Evolutionary conservation across 1,140 invertebrate species (phyloP), one percentile per base, ranked within the genome.

Genomic region (Drosophila saltans): DNA sequence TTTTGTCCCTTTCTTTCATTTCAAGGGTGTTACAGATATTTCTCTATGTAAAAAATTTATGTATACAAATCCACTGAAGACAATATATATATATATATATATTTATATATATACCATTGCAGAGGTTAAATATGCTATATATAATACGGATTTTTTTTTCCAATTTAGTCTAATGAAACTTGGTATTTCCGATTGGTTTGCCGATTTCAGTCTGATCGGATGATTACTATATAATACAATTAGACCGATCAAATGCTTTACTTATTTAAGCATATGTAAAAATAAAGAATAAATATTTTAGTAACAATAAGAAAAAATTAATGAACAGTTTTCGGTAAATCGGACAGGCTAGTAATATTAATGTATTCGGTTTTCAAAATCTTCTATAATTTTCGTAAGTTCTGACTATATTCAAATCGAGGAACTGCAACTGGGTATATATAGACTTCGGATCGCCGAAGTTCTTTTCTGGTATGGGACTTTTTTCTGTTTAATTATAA

Each of bases 31-130:
- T 39, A 61, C 39, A 61, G n/a, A 61, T 39, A 61, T 69, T 41
- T 64, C 48, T 39, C 21, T 16, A 52, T 59, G 64, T 69, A 64
- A 69, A 68, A 61, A 65, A 72, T 59, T 66, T 55, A 16, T 65
- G 21, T 26, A 62, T 28, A 28, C 40, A 39, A 52, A 36, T 72
- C 45, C 45, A 26, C 21, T 52, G 26, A 52, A 52, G 21, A 26
- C 45, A 52, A 52, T 52, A 52, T 26, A 61, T 69, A 6, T 64
- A 59, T 36, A 36, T 6, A 7, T 36, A 36, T 36, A 36, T 30
- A 30, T 16, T 16, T 16, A 16, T 30, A 30, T 60, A 36, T 73
- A 60, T 45, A 52, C 40, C 26, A 26, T 45, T 61, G 16, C 21
- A 66, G 56, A 10, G 21, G 24, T 2, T 52, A 52, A 9, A 36